These are phyloP conservation scores for Sclerodermus sp. DNA, from an alignment of 2,888 invertebrate species.

Conservation along the genomic window DNA sequence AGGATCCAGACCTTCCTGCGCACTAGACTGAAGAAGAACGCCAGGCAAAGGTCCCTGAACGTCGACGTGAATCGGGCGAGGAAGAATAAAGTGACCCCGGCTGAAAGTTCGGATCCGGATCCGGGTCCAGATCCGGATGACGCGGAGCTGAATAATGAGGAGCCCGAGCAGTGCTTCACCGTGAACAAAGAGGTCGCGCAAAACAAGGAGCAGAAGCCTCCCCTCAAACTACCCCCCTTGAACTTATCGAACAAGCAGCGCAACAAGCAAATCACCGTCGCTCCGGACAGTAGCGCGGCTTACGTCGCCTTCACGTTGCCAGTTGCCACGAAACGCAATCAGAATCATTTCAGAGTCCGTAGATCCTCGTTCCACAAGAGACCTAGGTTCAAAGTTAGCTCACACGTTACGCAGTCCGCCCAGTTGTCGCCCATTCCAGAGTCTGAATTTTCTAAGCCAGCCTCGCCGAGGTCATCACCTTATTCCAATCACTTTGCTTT, in stretches of 20 bases:
- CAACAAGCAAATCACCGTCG: constrained; percentile 8
- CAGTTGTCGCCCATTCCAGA: constrained; percentile 71
- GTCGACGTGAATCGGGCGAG: constrained; percentile 26
- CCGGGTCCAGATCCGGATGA: too few relatives aligned
- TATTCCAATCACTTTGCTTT: constrained; percentile 56
- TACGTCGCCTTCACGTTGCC: constrained; percentile 23
- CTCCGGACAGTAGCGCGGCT: constrained; percentile 7
- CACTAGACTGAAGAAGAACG: constrained; percentile 39
- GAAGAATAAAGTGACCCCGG: constrained; percentile 40
- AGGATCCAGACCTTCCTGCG: constrained; percentile 48
- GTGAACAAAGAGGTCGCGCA: too few relatives aligned
- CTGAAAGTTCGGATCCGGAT: constrained; percentile 23
- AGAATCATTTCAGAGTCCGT: constrained; percentile 45
- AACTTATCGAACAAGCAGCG: constrained; percentile 25
- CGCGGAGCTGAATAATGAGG: constrained; percentile 10
- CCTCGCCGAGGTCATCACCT: constrained; percentile 62
- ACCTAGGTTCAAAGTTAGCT: constrained; percentile 47
- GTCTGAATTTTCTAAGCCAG: constrained; percentile 71
- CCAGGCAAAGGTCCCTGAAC: constrained; percentile 33
- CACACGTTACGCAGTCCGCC: constrained; percentile 52
- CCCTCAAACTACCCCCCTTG: constrained; percentile 39
- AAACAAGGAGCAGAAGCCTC: constrained; percentile 6
- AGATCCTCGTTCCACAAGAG: constrained; percentile 43
- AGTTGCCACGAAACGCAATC: constrained; percentile 39
- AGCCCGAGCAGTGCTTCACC: constrained; percentile 2